Evolutionary conservation across 1,140 invertebrate genomes (phyloP).

Genomic region (Microplitis demolitor): DNA sequence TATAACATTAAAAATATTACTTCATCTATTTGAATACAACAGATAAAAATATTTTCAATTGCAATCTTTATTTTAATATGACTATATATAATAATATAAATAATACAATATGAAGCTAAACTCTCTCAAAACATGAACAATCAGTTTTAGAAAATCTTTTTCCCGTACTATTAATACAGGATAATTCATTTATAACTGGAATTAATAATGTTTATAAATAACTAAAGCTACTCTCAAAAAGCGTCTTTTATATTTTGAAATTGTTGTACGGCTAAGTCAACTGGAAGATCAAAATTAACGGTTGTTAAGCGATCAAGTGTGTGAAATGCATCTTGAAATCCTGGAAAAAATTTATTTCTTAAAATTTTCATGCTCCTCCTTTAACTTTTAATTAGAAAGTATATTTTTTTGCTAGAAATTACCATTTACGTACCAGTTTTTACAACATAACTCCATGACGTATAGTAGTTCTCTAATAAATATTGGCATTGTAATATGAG

Average conservation of each 20-base stretch:
- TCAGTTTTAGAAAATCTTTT: no score
- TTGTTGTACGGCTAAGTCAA: slow-evolving; percentile 92
- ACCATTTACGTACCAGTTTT: slow-evolving; percentile 75
- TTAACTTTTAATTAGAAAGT: background rate
- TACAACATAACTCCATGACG: slow-evolving; percentile 92
- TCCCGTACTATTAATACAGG: background rate
- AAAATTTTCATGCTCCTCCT: background rate
- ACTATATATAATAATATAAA: no score
- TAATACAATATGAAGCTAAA: no score
- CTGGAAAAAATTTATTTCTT: slow-evolving; percentile 57
- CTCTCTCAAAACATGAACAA: no score
- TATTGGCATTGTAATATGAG: slow-evolving; percentile 89
- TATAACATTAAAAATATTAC: no score
- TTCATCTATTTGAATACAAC: no score
- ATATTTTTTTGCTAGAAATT: background rate
- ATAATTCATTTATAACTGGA: background rate
- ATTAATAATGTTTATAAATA: no score
- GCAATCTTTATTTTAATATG: no score
- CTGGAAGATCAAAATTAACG: slow-evolving; percentile 90
- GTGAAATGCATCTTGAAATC: slow-evolving; percentile 93
- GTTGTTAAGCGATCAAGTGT: slow-evolving; percentile 85
- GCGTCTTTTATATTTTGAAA: slow-evolving; percentile 98
- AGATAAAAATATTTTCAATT: no score
- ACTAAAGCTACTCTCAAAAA: slow-evolving; percentile 66
- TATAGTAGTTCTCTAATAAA: slow-evolving; percentile 88